These are phyloP conservation scores for Cotesia chilonis DNA, from an alignment of 1,140 invertebrate genomes.

Conservation along the genomic window DNA sequence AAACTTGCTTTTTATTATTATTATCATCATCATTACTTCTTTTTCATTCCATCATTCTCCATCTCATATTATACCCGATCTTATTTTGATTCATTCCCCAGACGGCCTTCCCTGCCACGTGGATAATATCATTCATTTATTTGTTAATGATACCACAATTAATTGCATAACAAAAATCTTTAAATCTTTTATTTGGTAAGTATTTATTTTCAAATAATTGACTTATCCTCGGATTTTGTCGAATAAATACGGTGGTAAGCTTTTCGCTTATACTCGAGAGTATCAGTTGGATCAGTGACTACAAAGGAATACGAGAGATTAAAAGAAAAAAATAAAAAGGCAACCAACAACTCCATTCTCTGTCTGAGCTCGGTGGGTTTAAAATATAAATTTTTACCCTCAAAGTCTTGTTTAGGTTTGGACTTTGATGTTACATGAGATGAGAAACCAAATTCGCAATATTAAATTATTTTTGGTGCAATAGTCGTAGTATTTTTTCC, in stretches of 20 bases:
- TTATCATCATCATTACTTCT: background rate
- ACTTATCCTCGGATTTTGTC: background rate
- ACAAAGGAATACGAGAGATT: background rate
- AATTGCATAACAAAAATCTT: background rate
- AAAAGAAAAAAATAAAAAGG: slow-evolving; percentile 1
- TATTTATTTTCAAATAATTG: background rate
- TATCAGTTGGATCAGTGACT: slow-evolving; percentile 2
- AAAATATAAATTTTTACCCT: background rate
- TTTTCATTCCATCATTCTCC: background rate
- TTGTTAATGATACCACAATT: background rate
- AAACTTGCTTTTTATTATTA: slow-evolving; percentile 16
- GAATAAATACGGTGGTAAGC: background rate
- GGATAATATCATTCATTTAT: slow-evolving; percentile 6
- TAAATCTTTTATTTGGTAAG: background rate
- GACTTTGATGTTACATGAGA: slow-evolving; percentile 13
- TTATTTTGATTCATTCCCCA: slow-evolving; percentile 54
- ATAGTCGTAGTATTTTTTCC: no score
- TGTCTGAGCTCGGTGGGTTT: slow-evolving; percentile 14
- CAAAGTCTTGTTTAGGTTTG: slow-evolving; percentile 12
- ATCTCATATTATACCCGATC: background rate
- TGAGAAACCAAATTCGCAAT: background rate
- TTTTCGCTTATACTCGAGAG: slow-evolving; percentile 5
- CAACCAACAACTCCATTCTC: slow-evolving; percentile 34
- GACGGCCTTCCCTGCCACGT: slow-evolving; percentile 38
- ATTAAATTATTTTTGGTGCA: background rate